These are phyloP conservation scores for Coptodon bakossiorum DNA, from an alignment of 2,113 vertebrate genomes.

Conservation along the genomic window DNA sequence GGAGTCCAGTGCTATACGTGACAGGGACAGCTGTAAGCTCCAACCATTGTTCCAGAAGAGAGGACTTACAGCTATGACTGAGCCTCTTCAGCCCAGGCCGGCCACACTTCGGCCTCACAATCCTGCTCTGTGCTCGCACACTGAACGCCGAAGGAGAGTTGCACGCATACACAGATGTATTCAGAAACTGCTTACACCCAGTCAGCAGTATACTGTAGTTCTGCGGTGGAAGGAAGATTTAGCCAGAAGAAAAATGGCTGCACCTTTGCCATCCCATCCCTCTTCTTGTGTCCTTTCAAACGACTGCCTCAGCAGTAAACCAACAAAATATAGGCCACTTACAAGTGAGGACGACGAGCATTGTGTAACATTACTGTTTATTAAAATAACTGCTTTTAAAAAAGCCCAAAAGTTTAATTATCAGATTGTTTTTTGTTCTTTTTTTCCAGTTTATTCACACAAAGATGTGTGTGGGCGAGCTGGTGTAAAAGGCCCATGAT, in stretches of 20 bases:
- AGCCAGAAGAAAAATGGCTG: constrained; percentile 57
- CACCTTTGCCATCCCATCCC: constrained; percentile 19
- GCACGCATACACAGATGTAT: constrained; percentile 6
- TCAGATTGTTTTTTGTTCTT: neutral
- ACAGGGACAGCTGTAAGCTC: constrained; percentile 67
- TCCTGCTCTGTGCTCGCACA: constrained; percentile 23
- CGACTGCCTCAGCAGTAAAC: constrained; percentile 54
- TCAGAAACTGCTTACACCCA: constrained; percentile 42
- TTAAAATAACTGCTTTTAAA: neutral
- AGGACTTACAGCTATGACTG: constrained; percentile 57
- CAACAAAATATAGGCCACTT: constrained; percentile 49
- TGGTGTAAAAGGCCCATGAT: constrained; percentile 48
- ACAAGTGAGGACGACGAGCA: neutral
- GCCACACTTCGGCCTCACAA: constrained; percentile 21
- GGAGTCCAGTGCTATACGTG: constrained; percentile 45
- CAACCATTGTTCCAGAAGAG: constrained; percentile 65
- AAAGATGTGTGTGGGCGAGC: constrained; percentile 14
- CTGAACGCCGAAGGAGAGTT: neutral
- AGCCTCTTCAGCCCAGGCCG: constrained; percentile 28
- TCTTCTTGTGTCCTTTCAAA: constrained; percentile 59
- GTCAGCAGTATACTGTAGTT: constrained; percentile 48
- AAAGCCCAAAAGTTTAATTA: neutral
- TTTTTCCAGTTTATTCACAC: neutral
- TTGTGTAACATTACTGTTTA: neutral
- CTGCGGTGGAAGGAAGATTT: constrained; percentile 31